These are phyloP conservation scores for Meta bourneti DNA, from an alignment of 2,888 invertebrate species.

Conservation along the genomic window DNA sequence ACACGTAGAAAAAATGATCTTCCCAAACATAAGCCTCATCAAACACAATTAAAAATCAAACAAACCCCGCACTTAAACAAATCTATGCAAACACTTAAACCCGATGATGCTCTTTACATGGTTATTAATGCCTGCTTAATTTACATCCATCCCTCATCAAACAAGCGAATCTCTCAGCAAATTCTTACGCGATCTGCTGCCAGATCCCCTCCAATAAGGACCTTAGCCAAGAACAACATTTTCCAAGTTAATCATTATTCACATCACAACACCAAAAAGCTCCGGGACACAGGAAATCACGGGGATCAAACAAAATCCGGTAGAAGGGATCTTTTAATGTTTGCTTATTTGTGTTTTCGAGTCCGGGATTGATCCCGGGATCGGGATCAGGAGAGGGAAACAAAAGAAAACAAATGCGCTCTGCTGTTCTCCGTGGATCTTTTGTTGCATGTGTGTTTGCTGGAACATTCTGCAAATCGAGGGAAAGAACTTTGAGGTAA, in stretches of 20 bases:
- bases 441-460: neutral
- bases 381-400: neutral
- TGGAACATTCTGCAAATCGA: neutral
- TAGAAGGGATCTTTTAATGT: conserved; percentile 42
- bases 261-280: conserved; percentile 41
- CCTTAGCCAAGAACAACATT: conserved; percentile 27
- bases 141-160: neutral
- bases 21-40: too few relatives aligned
- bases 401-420: conserved; percentile 5
- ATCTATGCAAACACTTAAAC: too few relatives aligned
- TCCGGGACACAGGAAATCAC: conserved; percentile 47
- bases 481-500: neutral
- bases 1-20: too few relatives aligned
- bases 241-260: conserved; percentile 54
- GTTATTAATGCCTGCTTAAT: neutral
- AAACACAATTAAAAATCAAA: too few relatives aligned
- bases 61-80: too few relatives aligned
- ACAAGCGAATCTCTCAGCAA: neutral
- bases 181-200: neutral
- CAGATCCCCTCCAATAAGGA: neutral
- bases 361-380: conserved; percentile 25
- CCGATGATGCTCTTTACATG: neutral
- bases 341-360: conserved; percentile 50
- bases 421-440: neutral
- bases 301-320: conserved; percentile 48